Evolutionary conservation across 2,113 vertebrate genomes (phyloP), one percentile per base, ranked within the genome.

Genomic region (Protomyctophum bolini): DNA sequence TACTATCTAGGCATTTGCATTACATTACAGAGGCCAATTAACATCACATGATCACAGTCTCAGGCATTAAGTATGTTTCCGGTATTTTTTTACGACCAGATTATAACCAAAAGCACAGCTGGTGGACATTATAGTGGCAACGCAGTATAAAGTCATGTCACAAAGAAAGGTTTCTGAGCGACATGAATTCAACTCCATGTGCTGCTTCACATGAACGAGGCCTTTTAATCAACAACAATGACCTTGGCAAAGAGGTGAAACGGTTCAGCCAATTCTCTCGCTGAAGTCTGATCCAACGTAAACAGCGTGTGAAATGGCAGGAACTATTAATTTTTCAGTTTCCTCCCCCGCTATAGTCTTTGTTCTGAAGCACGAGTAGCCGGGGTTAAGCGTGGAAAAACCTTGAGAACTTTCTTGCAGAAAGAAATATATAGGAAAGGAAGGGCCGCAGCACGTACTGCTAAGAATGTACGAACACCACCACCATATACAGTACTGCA

Each of bases 31-130:
- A 21, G 21, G 21, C 21, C 69, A 77, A 85, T 85, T 65, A 83
- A 6, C n/a, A 6, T 6, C 0, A 12, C 41, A 57, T 7, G 10
- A 73, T 62, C 70, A 57, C 29, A 21, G 50, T 78, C 62, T 74
- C 56, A 28, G 59, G 50, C 41, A 66, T 63, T 55, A 49, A 50
- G 8, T 45, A n/a, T 6, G 10, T 51, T 41, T 33, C n/a, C 8
- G 51, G 66, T n/a, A n/a, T n/a, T 70, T 70, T 15, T 71, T 83
- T 79, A 84, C 77, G 75, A 52, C 68, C 65, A 56, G 84, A 77
- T 79, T 69, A 68, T 3, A 62, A 69, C 29, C 21, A 61, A 73
- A 68, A 78, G 55, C 60, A 73, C 76, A 82, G 60, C 72, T 81
- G 79, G 81, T 71, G 48, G 56, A 63, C 50, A 76, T 75, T 76